Evolutionary conservation across 2,797 vertebrate genomes (phyloP).

Genomic region (Channa striata): DNA sequence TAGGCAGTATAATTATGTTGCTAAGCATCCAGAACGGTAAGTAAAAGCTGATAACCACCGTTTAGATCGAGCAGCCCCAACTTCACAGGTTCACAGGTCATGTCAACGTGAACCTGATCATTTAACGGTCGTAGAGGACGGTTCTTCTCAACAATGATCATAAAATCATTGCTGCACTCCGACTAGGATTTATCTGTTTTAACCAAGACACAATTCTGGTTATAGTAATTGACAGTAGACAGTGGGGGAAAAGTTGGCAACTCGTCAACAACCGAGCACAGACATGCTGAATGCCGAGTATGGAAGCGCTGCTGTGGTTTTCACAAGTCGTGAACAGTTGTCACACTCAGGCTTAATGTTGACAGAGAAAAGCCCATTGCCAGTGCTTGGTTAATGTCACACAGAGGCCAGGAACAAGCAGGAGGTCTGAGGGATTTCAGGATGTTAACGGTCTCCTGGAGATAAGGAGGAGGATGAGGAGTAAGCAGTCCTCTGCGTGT

Average conservation of each 20-base stretch:
- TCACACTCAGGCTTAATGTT: constrained; percentile 17
- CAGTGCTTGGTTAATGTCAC: constrained; percentile 43
- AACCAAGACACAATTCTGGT: neutral
- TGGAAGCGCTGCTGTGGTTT: constrained; percentile 10
- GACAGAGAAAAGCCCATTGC: constrained; percentile 13
- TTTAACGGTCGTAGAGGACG: neutral
- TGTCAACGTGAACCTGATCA: neutral
- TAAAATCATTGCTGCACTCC: neutral
- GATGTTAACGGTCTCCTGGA: constrained; percentile 51
- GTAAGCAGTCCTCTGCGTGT: constrained; percentile 17
- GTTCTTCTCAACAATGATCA: neutral
- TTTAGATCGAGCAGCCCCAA: constrained; percentile 2
- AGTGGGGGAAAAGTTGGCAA: neutral
- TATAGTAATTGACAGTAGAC: neutral
- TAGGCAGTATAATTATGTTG: constrained; percentile 29
- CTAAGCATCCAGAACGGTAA: constrained; percentile 13
- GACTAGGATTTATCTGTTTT: neutral
- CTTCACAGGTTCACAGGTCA: neutral
- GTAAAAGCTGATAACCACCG: constrained; percentile 17
- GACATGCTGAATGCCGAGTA: constrained; percentile 8
- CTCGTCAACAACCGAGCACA: constrained; percentile 4
- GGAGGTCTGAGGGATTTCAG: constrained; percentile 58
- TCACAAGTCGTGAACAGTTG: constrained; percentile 8
- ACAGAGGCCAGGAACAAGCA: constrained; percentile 27
- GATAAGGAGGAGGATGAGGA: constrained; percentile 30